Conservation (phyloP, 2,888 invertebrate species). For the Argyresthia albistria region DNA sequence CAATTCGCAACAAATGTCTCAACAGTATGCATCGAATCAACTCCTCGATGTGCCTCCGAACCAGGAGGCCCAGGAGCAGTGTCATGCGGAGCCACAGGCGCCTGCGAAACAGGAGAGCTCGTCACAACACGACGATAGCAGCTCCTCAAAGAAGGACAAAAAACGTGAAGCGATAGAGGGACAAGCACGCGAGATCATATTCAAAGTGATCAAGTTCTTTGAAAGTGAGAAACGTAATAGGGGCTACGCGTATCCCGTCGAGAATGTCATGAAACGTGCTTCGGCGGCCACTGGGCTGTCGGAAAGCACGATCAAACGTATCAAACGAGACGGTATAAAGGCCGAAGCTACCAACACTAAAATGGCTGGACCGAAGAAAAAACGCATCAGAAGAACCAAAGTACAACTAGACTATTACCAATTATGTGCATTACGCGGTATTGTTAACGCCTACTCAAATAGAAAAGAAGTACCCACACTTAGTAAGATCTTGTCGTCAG, state of each 20-base stretch:
- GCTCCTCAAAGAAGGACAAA: conserved; percentile 26
- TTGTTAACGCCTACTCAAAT: conserved; percentile 51
- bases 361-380: conserved; percentile 60
- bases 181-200: conserved; percentile 58
- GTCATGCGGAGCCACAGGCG: not conserved
- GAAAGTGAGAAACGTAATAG: conserved; percentile 63
- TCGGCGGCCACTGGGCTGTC: conserved; percentile 59
- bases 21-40: too few relatives aligned
- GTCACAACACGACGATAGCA: not conserved
- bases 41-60: too few relatives aligned
- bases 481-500: conserved; percentile 55
- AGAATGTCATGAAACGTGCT: conserved; percentile 58
- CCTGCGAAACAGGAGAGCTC: not conserved
- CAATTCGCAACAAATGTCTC: too few relatives aligned
- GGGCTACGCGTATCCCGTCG: conserved; percentile 58
- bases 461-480: conserved; percentile 59
- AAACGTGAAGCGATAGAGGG: conserved; percentile 50
- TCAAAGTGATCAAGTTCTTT: conserved; percentile 60
- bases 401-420: conserved; percentile 46
- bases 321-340: conserved; percentile 52
- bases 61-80: too few relatives aligned
- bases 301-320: conserved; percentile 58
- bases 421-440: conserved; percentile 50
- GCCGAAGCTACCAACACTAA: conserved; percentile 58
- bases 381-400: conserved; percentile 55